A percentile compares a stretch with the other conserved stretches of the same genome.
phyloP scores from a whole-genome alignment of 2,113 vertebrate genomes.

The Oryzias woworae region DNA sequence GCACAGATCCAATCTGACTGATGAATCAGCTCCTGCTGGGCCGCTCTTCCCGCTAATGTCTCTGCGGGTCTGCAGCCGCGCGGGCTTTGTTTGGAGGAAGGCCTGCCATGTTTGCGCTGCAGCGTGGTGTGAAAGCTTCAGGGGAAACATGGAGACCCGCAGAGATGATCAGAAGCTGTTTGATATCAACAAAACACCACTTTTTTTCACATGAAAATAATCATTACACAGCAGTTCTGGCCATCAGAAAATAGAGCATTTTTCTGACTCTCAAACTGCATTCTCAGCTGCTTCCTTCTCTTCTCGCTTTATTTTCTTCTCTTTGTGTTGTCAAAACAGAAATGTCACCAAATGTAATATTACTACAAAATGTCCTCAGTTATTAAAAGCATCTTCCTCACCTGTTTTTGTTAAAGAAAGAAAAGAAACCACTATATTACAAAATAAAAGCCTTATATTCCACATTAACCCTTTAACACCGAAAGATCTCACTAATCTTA shows the following conservation, averaged over 20 bases:
- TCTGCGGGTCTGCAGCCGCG: slow-evolving; percentile 6
- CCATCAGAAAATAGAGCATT: neutral
- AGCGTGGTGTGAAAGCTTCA: neutral
- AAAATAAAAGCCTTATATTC: too few species aligned
- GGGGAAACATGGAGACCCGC: neutral
- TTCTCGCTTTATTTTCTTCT: too few species aligned
- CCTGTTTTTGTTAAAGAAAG: too few species aligned
- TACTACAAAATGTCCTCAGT: too few species aligned
- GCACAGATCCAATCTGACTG: slow-evolving; percentile 31
- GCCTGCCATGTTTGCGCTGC: slow-evolving; percentile 11
- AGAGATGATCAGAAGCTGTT: neutral
- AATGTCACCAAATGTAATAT: too few species aligned
- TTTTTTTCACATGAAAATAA: neutral
- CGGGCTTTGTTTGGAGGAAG: slow-evolving; percentile 7
- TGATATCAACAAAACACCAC: neutral
- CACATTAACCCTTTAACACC: too few species aligned
- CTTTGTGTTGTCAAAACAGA: too few species aligned
- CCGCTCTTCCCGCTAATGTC: slow-evolving; percentile 6
- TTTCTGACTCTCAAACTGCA: too few species aligned
- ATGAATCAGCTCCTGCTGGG: slow-evolving; percentile 28
- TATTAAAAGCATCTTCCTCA: too few species aligned
- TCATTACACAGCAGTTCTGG: neutral
- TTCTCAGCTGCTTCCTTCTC: too few species aligned
- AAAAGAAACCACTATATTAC: too few species aligned
- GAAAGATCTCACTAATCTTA: too few species aligned